Percentiles rank a stretch among this genome's conserved stretches.
These are phyloP conservation scores for Lepidurus packardi DNA, from an alignment of 1,140 invertebrate genomes.

Conservation along the genomic window DNA sequence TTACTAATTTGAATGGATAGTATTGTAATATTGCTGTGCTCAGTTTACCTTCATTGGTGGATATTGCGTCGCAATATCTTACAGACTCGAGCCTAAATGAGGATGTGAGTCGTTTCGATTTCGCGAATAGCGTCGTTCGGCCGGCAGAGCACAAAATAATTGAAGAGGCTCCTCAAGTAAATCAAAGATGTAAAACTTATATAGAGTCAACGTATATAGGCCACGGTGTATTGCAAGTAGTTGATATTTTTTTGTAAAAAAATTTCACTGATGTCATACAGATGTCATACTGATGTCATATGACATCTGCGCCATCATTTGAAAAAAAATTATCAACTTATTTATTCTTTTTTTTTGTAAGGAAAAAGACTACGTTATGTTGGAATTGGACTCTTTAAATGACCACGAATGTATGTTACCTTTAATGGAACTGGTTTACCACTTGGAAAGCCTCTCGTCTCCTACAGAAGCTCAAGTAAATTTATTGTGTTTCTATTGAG, in stretches of 20 bases:
- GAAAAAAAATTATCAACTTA: not conserved
- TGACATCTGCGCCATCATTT: too few species aligned
- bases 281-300: too few species aligned
- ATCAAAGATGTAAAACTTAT: not conserved
- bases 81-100: constrained; percentile 29
- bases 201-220: not conserved
- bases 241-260: too few species aligned
- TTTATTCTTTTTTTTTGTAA: constrained; percentile 1
- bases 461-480: not conserved
- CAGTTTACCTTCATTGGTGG: not conserved
- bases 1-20: too few species aligned
- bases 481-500: not conserved
- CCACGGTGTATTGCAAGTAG: too few species aligned
- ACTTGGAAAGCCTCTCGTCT: not conserved
- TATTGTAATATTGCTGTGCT: too few species aligned
- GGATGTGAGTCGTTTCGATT: constrained; percentile 32
- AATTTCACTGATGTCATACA: too few species aligned
- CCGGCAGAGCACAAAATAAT: not conserved
- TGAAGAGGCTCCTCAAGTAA: not conserved
- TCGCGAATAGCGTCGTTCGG: constrained; percentile 24
- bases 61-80: constrained; percentile 26
- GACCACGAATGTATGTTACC: constrained; percentile 28
- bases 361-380: constrained; percentile 11
- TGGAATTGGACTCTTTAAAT: constrained; percentile 24
- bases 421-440: constrained; percentile 23